Evolutionary conservation across 2,113 vertebrate genomes (phyloP).

Genomic region (Hemiprocne comata): DNA sequence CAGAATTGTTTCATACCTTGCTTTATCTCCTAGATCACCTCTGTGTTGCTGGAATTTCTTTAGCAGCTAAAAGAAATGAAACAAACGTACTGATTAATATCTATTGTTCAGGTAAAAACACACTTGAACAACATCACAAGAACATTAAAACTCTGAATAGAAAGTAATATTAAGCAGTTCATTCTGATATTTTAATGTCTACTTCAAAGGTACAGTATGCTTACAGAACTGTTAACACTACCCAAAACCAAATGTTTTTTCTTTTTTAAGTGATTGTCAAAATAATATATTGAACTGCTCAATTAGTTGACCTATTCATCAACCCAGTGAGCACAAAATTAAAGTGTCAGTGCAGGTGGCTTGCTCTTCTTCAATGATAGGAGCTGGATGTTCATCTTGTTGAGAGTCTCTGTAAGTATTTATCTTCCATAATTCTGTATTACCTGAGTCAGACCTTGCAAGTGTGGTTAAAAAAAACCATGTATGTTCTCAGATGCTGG

Average conservation of each 20-base stretch:
- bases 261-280: not conserved
- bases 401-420: not conserved
- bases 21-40: not conserved
- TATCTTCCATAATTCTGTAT: not conserved
- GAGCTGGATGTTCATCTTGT: not conserved
- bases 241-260: not conserved
- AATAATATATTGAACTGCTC: not conserved
- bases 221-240: not conserved
- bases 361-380: not conserved
- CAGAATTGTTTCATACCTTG: not conserved
- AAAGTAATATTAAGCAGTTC: not conserved
- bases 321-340: not conserved
- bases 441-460: accelerated
- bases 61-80: not conserved
- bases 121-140: not conserved
- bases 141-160: not conserved
- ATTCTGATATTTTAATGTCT: not conserved
- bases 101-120: not conserved
- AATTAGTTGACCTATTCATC: not conserved
- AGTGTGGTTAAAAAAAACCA: not conserved
- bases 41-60: not conserved
- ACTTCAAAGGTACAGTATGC: not conserved
- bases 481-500: not conserved
- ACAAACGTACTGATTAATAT: not conserved
- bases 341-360: not conserved